Evolutionary conservation across 2,113 vertebrate genomes (phyloP).

Genomic region (Alces alces): DNA sequence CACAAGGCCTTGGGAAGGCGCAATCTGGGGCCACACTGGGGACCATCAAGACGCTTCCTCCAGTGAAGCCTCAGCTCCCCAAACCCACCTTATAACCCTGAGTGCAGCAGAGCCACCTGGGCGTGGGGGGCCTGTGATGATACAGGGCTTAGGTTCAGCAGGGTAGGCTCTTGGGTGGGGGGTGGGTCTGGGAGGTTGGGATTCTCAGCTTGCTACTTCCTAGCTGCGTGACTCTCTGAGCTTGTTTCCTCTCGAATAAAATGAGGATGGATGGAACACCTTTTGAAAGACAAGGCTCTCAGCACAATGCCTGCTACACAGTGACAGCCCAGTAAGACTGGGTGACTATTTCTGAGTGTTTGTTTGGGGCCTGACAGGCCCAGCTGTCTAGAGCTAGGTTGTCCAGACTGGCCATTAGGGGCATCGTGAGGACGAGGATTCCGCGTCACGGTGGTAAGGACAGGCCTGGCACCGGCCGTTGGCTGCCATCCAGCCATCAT

Average conservation of each 20-base stretch:
- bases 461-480: neutral
- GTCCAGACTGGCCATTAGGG: neutral
- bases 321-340: rapidly evolving
- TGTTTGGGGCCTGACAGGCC: neutral
- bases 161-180: neutral
- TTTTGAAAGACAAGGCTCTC: neutral
- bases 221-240: neutral
- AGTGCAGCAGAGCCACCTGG: neutral
- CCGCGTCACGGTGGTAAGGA: neutral
- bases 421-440: rapidly evolving
- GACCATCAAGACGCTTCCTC: neutral
- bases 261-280: neutral
- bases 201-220: neutral
- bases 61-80: neutral
- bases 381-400: neutral
- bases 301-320: neutral
- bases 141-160: neutral
- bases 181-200: neutral
- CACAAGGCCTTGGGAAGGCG: neutral
- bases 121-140: too few species aligned
- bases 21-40: neutral
- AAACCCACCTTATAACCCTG: neutral
- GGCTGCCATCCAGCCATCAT: neutral
- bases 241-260: neutral
- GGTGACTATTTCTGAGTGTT: neutral